These are phyloP conservation scores for Zophobas morio DNA, from an alignment of 1,140 invertebrate species.

Conservation along the genomic window DNA sequence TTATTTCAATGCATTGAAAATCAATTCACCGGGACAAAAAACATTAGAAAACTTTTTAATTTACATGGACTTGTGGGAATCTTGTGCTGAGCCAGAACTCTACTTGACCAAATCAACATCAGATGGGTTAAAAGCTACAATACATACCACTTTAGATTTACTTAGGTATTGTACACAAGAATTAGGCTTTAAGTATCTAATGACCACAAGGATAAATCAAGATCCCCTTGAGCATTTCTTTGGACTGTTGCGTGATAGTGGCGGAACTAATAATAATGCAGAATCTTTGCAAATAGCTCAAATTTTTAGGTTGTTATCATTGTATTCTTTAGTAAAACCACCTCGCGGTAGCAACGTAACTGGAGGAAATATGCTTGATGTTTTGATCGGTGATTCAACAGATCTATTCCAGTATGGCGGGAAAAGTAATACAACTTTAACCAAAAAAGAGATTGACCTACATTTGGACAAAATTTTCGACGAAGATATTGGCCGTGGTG, in stretches of 20 bases:
- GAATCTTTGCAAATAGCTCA: constrained; percentile 39
- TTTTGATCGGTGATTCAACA: neutral
- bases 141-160: constrained; percentile 26
- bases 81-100: too few species aligned
- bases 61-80: too few species aligned
- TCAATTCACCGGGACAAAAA: too few species aligned
- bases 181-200: constrained; percentile 43
- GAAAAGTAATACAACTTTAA: neutral
- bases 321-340: constrained; percentile 30
- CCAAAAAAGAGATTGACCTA: constrained; percentile 14
- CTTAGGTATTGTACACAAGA: neutral
- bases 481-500: neutral
- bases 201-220: constrained; percentile 45
- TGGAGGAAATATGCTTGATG: constrained; percentile 8
- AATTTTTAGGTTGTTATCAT: constrained; percentile 11
- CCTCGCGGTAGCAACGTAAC: neutral
- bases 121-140: neutral
- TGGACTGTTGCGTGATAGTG: constrained; percentile 35
- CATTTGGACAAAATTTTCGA: constrained; percentile 3
- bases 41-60: too few species aligned
- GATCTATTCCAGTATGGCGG: neutral
- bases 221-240: constrained; percentile 50
- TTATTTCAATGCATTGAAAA: too few species aligned
- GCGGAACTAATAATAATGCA: constrained; percentile 41
- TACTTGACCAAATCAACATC: too few species aligned